Evolutionary conservation across 2,113 vertebrate species (phyloP), one percentile per base, ranked within the genome.

Genomic region (Paratilapia polleni): DNA sequence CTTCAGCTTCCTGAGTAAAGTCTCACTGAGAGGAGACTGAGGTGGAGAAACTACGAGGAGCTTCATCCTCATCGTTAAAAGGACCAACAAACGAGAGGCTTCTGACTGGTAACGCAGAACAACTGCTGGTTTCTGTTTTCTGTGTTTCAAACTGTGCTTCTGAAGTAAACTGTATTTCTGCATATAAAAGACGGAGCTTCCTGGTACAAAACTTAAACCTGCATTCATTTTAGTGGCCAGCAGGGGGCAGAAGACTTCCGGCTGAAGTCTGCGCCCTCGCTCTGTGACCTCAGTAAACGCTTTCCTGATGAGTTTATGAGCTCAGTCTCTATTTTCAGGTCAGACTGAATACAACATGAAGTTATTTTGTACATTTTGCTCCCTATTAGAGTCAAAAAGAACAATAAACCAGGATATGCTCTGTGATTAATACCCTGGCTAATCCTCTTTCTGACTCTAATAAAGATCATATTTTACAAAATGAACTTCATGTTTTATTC

Each of bases 261-360:
- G 36, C n/a, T n/a, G n/a, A n/a, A n/a, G n/a, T n/a, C n/a, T n/a
- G n/a, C n/a, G n/a, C n/a, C n/a, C n/a, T n/a, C n/a, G n/a, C 8
- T 36, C 26, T 31, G 66, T 1, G 63, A 17, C 38, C 38, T 17
- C 24, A 38, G 36, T 41, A 43, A 66, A 66, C 38, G 2, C 8
- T 1, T 36, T 2, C 7, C 41, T 6, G 36, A 0, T 66, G 24
- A 17, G 66, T 49, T 31, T 52, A 6, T 17, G 17, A 13, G 15
- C 17, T 19, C 49, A 17, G 47, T 49, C 47, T 6, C 13, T 17
- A 49, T 4, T 17, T 49, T 49, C 26, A 2, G 3, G 66, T 70
- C 15, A 28, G 15, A 28, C 15, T 8, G 22, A 70, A 8, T 26
- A 20, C 5, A 12, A 24, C 11, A 22, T 28, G n/a, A 47, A 17